Evolutionary conservation across 2,888 invertebrate genomes (phyloP).

Genomic region (Eupithecia dodoneata): DNA sequence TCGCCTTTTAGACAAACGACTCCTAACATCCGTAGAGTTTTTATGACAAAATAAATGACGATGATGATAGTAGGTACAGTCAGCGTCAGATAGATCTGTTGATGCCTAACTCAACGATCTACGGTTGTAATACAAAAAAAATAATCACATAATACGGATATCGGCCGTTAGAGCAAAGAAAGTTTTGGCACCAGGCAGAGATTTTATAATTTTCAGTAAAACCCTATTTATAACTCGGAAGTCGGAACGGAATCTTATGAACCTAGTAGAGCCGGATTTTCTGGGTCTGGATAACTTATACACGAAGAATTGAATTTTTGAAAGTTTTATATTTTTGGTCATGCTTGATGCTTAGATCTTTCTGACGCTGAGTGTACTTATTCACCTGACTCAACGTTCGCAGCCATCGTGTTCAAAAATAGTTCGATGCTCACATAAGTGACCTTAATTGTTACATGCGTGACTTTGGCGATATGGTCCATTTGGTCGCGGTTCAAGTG

Average conservation of each 20-base stretch:
- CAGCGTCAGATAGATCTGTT: background rate
- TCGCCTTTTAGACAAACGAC: background rate
- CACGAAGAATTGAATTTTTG: background rate
- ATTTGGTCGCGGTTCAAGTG: slow-evolving; percentile 48
- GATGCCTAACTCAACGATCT: background rate
- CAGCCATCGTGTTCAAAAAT: slow-evolving; percentile 40
- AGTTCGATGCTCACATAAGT: slow-evolving; percentile 58
- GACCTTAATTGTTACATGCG: slow-evolving; percentile 74
- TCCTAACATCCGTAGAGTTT: background rate
- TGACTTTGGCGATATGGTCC: slow-evolving; percentile 60
- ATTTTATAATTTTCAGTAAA: background rate
- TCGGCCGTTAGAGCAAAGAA: background rate
- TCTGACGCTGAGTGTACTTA: background rate
- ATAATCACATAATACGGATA: background rate
- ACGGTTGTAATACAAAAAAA: background rate
- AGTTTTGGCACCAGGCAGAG: background rate
- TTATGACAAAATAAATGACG: background rate
- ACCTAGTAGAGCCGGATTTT: background rate
- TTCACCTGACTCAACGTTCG: background rate
- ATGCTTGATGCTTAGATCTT: slow-evolving; percentile 13
- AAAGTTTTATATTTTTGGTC: background rate
- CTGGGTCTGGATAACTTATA: background rate
- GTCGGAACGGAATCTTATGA: background rate
- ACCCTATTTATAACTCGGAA: background rate
- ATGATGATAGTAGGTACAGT: background rate